Evolutionary conservation across 2,113 vertebrate species (phyloP).

Genomic region (Pelecanoides urinatrix): DNA sequence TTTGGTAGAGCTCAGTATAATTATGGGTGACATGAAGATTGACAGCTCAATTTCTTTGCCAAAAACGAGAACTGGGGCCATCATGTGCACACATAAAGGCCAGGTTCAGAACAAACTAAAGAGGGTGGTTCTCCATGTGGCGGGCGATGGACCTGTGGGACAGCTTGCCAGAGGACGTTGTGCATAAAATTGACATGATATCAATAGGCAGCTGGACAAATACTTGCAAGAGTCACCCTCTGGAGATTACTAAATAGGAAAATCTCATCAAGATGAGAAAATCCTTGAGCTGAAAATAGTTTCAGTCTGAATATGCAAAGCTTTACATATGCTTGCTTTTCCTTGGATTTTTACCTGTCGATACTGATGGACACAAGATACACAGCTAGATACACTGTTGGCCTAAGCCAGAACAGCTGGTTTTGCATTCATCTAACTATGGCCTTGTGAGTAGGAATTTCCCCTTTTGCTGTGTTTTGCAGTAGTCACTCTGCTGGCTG

Average conservation of each 20-base stretch:
- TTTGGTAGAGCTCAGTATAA: neutral
- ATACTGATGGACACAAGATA: neutral
- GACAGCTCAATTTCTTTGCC: neutral
- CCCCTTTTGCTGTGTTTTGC: neutral
- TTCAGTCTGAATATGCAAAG: neutral
- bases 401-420: neutral
- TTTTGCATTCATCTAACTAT: neutral
- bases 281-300: neutral
- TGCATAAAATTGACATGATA: neutral
- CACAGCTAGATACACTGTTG: neutral
- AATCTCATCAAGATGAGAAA: neutral
- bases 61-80: neutral
- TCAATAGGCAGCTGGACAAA: neutral
- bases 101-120: neutral
- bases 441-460: neutral
- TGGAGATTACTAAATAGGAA: neutral
- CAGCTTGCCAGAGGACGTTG: neutral
- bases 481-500: neutral
- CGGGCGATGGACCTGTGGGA: fast-evolving
- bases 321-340: neutral
- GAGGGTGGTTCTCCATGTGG: neutral
- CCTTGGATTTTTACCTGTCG: neutral
- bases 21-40: neutral
- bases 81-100: neutral
- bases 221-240: neutral